A percentile compares a stretch with the other conserved stretches of the same genome.
Conservation (phyloP, 2,113 vertebrate species). For the Puntigrus tetrazona region DNA sequence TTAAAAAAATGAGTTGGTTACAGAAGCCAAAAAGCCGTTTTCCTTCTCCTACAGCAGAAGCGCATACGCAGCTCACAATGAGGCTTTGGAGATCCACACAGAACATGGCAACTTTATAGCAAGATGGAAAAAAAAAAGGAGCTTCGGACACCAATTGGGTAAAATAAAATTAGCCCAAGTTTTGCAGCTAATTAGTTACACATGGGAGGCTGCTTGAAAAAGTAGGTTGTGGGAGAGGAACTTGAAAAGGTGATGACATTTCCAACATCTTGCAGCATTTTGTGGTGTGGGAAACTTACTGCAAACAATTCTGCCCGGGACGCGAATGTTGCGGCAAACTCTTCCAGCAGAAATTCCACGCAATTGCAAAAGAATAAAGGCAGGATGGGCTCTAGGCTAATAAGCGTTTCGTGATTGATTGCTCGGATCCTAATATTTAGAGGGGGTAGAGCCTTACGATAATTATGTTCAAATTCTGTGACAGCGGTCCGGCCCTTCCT, state of each 20-base stretch:
- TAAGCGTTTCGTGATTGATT: conserved; percentile 31
- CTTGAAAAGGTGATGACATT: conserved; percentile 68
- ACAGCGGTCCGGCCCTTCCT: neutral
- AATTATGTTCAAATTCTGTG: conserved; percentile 10
- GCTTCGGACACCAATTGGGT: conserved; percentile 45
- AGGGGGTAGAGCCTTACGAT: conserved; percentile 17
- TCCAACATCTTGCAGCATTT: conserved; percentile 75
- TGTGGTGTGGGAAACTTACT: conserved; percentile 68
- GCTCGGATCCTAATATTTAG: conserved; percentile 36
- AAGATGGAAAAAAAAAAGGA: neutral
- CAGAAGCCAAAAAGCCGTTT: neutral
- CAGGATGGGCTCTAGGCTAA: conserved; percentile 46
- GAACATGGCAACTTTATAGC: neutral
- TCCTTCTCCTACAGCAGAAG: neutral
- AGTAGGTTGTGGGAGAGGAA: conserved; percentile 55
- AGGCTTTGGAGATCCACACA: neutral
- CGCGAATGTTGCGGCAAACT: conserved; percentile 24
- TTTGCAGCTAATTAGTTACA: conserved; percentile 71
- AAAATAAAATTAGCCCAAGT: conserved; percentile 64
- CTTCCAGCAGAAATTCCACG: conserved; percentile 48
- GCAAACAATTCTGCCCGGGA: conserved; percentile 64
- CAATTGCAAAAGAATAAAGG: conserved; percentile 56
- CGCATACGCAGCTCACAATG: neutral
- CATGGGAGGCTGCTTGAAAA: conserved; percentile 58
- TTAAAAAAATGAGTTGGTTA: neutral